A percentile compares a stretch with the other conserved stretches of the same genome.
phyloP scores from a whole-genome alignment of 1,140 invertebrate species.

The Brachionus paranguensis region DNA sequence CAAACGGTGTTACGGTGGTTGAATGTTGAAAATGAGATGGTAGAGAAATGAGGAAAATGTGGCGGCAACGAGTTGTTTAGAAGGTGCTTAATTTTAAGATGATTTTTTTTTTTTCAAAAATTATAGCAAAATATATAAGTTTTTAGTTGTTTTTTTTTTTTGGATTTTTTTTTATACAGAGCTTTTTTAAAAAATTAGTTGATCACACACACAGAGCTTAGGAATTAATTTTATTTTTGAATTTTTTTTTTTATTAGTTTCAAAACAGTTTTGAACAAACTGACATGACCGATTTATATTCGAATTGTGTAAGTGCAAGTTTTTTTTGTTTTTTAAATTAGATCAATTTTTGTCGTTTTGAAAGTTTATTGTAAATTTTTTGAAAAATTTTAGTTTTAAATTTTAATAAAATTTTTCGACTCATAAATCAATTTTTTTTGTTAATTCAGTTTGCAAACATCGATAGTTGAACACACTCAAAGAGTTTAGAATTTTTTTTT shows the following conservation, averaged over 20 bases:
- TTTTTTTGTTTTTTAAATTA: not conserved
- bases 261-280: not conserved
- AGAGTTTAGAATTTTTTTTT: too few species aligned
- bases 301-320: constrained; percentile 5
- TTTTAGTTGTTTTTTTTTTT: not conserved
- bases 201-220: not conserved
- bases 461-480: too few species aligned
- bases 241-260: not conserved
- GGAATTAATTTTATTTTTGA: not conserved
- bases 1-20: not conserved
- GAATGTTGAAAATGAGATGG: not conserved
- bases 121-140: constrained; percentile 4
- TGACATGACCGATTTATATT: not conserved
- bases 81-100: not conserved
- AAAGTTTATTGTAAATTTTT: not conserved
- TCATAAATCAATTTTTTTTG: not conserved
- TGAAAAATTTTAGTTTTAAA: not conserved
- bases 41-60: not conserved
- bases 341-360: not conserved
- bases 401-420: not conserved
- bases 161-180: not conserved
- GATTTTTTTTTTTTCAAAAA: not conserved
- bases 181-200: not conserved
- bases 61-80: not conserved
- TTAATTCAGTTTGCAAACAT: too few species aligned